Conservation (phyloP, 2,113 vertebrate genomes). For the Chrysemys picta region DNA sequence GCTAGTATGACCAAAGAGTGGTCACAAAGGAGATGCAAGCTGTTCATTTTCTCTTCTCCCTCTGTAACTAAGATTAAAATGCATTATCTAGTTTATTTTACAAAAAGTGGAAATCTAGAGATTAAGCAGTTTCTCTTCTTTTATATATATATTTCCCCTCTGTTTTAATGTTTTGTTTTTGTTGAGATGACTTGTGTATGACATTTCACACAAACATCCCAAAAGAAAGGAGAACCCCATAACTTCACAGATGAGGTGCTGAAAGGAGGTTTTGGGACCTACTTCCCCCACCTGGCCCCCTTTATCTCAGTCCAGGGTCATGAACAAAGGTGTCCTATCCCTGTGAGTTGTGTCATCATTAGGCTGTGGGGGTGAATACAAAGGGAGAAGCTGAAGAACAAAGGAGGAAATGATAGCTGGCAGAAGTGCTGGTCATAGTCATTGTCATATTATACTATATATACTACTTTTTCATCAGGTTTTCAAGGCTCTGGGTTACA, state of each 20-base stretch:
- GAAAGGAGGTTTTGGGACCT: background rate
- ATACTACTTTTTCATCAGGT: background rate
- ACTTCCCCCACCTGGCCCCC: background rate
- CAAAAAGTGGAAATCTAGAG: background rate
- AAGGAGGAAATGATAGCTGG: too few species aligned
- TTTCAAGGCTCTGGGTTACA: background rate
- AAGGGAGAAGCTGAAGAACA: background rate
- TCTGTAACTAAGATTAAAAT: background rate
- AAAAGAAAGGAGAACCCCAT: background rate
- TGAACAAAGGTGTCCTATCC: background rate
- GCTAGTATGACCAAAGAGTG: too few species aligned
- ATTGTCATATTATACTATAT: background rate
- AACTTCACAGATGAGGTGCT: background rate
- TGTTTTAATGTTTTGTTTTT: too few species aligned
- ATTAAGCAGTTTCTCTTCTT: background rate
- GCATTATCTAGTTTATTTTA: background rate
- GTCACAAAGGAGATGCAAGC: background rate
- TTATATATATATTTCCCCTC: background rate
- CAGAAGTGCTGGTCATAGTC: background rate
- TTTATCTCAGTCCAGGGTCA: too few species aligned
- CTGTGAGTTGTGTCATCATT: background rate
- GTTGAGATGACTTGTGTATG: too few species aligned
- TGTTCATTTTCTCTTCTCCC: background rate
- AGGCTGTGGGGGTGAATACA: background rate
- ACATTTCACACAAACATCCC: too few species aligned